phyloP scores from a whole-genome alignment of 2,113 vertebrate genomes.

The Hiodon tergisus region DNA sequence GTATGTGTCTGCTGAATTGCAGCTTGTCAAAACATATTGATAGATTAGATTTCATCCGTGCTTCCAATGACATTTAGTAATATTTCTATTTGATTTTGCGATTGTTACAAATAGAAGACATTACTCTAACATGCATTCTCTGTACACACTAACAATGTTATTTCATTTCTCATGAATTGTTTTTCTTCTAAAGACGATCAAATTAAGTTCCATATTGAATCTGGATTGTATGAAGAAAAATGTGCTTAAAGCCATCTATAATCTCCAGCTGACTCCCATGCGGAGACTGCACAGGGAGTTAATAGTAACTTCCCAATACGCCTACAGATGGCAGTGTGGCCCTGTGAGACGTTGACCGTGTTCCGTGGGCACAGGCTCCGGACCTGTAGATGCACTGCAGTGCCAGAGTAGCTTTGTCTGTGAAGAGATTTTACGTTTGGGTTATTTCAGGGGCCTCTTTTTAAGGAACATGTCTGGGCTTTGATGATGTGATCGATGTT shows the following conservation, averaged over 20 bases:
- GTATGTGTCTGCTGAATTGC: no score
- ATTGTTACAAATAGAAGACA: neutral
- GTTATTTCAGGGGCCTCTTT: conserved; percentile 17
- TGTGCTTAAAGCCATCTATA: neutral
- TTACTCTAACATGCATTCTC: neutral
- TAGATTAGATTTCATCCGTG: neutral
- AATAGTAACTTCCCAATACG: neutral
- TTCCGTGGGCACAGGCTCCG: neutral
- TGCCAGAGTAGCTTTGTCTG: conserved; percentile 2
- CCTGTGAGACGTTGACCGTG: conserved; percentile 3
- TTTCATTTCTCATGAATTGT: neutral
- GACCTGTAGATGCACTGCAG: conserved; percentile 37
- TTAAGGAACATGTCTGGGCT: neutral
- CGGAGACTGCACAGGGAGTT: neutral
- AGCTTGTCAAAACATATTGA: no score
- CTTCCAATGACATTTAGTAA: neutral
- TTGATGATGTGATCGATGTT: conserved; percentile 11
- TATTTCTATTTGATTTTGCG: conserved; percentile 1
- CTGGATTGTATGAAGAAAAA: neutral
- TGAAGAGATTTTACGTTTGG: conserved; percentile 20
- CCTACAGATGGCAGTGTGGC: conserved; percentile 45
- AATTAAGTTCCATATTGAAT: neutral
- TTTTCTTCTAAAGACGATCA: neutral
- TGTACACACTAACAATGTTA: neutral
- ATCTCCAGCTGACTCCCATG: neutral